Evolutionary conservation across 2,797 vertebrate genomes (phyloP).

Genomic region (Pachyuromys duprasi): DNA sequence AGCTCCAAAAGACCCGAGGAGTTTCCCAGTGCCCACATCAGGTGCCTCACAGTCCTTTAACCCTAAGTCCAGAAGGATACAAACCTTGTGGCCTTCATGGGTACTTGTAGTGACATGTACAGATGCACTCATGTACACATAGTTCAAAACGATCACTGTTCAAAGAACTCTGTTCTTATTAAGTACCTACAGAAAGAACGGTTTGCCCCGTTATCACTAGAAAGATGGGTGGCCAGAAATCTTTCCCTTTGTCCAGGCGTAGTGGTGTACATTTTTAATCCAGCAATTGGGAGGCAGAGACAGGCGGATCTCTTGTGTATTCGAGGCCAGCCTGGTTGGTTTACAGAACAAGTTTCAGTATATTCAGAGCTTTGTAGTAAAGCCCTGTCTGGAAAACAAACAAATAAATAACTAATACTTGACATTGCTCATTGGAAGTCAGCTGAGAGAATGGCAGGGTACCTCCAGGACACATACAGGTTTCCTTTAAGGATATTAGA

Average conservation of each 20-base stretch:
- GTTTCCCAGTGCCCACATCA: neutral
- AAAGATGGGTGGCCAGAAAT: neutral
- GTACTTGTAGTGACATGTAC: too few relatives aligned
- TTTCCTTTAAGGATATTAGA: neutral
- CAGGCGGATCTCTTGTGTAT: neutral
- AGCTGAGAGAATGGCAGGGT: neutral
- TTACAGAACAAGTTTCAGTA: neutral
- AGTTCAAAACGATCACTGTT: neutral
- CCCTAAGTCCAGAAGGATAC: neutral
- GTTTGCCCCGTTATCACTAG: neutral
- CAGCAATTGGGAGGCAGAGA: neutral
- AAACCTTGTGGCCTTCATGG: neutral
- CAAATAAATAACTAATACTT: neutral
- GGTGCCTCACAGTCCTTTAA: too few relatives aligned
- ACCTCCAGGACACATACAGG: neutral
- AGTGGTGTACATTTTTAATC: neutral
- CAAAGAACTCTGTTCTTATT: neutral
- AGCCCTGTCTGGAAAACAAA: neutral
- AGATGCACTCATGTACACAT: too few relatives aligned
- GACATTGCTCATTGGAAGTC: neutral
- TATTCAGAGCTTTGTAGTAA: neutral
- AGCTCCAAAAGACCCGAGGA: neutral
- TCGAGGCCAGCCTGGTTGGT: neutral
- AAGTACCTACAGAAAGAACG: neutral
- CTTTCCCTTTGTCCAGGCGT: neutral